phyloP scores from a whole-genome alignment of 2,113 vertebrate species.

The Xenopus laevis region DNA sequence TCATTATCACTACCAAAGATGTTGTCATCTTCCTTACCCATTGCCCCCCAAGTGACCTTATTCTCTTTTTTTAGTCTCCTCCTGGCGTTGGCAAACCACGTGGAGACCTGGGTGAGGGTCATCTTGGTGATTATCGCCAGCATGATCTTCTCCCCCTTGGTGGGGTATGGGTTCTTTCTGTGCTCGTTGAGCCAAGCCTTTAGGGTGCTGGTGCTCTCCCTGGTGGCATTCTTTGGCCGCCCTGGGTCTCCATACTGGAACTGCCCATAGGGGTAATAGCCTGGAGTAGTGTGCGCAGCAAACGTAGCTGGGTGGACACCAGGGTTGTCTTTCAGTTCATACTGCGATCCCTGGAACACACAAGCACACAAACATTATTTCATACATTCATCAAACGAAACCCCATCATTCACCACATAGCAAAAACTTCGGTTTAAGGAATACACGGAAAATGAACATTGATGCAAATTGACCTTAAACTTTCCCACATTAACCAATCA shows the following conservation, averaged over 20 bases:
- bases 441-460: too few species aligned
- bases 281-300: constrained; percentile 86
- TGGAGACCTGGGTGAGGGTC: constrained; percentile 94
- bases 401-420: too few species aligned
- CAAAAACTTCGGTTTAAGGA: too few species aligned
- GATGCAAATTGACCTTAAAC: too few species aligned
- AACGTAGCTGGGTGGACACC: constrained; percentile 93
- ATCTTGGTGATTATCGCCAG: constrained; percentile 96
- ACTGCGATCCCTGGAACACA: constrained; percentile 86
- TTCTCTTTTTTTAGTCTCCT: constrained; percentile 92
- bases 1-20: constrained; percentile 92
- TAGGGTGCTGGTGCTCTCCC: constrained; percentile 94
- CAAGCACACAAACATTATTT: constrained; percentile 15
- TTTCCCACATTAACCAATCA: too few species aligned
- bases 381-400: neutral
- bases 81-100: constrained; percentile 92
- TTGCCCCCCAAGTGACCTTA: constrained; percentile 93
- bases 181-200: constrained; percentile 98
- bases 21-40: constrained; percentile 86
- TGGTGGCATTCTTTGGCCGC: constrained; percentile 94
- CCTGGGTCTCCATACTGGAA: constrained; percentile 96
- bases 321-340: constrained; percentile 94
- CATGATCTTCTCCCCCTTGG: constrained; percentile 96
- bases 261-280: constrained; percentile 95
- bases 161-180: constrained; percentile 96